A percentile compares a stretch with the other conserved stretches of the same genome.
Conservation (phyloP, 2,888 invertebrate species). For the Lasioglossum calceatum region DNA sequence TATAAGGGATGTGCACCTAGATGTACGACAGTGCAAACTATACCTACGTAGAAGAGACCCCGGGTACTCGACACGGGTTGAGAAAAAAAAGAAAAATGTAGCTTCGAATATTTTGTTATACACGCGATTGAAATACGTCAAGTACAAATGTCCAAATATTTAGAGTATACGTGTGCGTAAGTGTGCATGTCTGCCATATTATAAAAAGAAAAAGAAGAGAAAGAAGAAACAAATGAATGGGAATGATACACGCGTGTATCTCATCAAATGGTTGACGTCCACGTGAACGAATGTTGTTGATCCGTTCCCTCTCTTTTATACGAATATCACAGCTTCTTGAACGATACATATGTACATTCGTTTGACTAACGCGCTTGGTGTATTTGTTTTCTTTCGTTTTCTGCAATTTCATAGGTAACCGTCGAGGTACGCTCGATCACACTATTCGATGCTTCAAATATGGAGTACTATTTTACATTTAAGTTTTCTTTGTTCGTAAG, state of each 20-base stretch:
- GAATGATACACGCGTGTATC: slow-evolving; percentile 25
- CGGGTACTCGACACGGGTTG: slow-evolving; percentile 35
- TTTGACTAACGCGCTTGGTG: slow-evolving; percentile 16
- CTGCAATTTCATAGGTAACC: slow-evolving; percentile 29
- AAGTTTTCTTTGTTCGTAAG: neutral
- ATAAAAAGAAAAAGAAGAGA: slow-evolving; percentile 24
- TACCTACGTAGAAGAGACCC: slow-evolving; percentile 53
- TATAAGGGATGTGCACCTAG: slow-evolving; percentile 11
- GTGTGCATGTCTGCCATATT: slow-evolving; percentile 59
- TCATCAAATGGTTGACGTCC: slow-evolving; percentile 19
- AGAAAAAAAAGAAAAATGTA: slow-evolving; percentile 49
- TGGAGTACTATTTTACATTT: neutral
- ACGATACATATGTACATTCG: neutral
- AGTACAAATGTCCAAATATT: slow-evolving; percentile 79
- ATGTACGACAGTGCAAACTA: slow-evolving; percentile 61
- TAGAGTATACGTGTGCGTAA: slow-evolving; percentile 61
- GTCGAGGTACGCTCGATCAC: neutral
- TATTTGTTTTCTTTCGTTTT: slow-evolving; percentile 23
- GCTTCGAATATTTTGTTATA: slow-evolving; percentile 79
- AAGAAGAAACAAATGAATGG: slow-evolving; percentile 4
- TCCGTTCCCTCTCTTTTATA: slow-evolving; percentile 9
- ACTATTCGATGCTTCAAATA: slow-evolving; percentile 25
- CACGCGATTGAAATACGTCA: slow-evolving; percentile 73
- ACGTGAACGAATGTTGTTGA: slow-evolving; percentile 35
- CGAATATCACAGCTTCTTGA: slow-evolving; percentile 7